A percentile compares a stretch with the other conserved stretches of the same genome.
Evolutionary conservation across 2,888 invertebrate genomes (phyloP).

Genomic region (Diachrysia chrysitis): DNA sequence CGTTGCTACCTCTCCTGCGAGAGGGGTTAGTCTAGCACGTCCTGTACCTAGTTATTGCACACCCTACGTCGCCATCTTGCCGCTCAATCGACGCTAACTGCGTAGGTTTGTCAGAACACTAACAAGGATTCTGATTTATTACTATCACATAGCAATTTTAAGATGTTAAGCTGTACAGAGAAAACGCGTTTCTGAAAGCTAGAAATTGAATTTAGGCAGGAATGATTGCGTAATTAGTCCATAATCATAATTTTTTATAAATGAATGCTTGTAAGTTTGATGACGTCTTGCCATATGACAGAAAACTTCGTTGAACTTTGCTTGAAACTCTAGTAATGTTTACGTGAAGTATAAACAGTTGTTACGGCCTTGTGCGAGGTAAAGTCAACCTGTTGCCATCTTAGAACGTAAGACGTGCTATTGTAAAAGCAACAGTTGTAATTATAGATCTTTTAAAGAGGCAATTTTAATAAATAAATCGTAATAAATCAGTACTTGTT

Average conservation of each 20-base stretch:
- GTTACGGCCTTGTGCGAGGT: constrained; percentile 1
- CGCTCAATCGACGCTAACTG: neutral
- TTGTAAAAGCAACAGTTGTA: too few relatives aligned
- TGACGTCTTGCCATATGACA: neutral
- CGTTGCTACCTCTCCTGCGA: neutral
- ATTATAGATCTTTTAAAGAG: neutral
- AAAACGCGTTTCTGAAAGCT: too few relatives aligned
- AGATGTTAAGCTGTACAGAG: neutral
- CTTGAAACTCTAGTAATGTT: constrained; percentile 2
- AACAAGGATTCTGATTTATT: neutral
- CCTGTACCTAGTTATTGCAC: neutral
- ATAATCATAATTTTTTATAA: neutral
- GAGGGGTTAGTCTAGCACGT: neutral
- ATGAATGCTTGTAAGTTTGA: neutral
- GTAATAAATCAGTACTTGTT: neutral
- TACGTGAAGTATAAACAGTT: neutral
- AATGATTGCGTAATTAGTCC: neutral
- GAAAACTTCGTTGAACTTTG: neutral
- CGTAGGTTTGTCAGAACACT: neutral
- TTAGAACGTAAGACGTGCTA: neutral
- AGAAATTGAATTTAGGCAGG: neutral
- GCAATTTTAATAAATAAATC: neutral
- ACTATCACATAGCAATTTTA: constrained; percentile 4
- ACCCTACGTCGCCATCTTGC: neutral
- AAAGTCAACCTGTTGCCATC: constrained; percentile 1